phyloP scores from a whole-genome alignment of 2,797 vertebrate genomes.

The Sciurus carolinensis region DNA sequence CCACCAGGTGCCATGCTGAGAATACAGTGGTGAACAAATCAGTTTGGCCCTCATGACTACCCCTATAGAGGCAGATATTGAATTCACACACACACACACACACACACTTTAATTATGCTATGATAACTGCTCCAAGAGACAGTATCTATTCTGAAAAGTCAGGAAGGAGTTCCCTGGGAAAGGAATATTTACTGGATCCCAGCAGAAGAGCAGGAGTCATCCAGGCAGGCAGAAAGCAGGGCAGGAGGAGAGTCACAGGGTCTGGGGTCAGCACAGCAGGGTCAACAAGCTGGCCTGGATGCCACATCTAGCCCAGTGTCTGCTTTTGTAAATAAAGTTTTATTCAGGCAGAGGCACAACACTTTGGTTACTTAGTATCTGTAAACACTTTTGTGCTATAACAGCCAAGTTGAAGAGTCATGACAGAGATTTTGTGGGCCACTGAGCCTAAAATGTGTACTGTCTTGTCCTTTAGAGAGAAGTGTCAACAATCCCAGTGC shows the following conservation, averaged over 20 bases:
- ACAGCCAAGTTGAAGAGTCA: not conserved
- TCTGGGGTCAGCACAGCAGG: not conserved
- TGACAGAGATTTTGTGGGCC: not conserved
- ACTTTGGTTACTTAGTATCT: not conserved
- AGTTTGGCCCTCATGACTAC: not conserved
- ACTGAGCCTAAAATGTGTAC: not conserved
- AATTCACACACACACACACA: not conserved
- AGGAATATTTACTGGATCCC: not conserved
- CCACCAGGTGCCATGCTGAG: not conserved
- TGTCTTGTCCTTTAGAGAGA: not conserved
- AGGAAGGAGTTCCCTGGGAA: too few species aligned
- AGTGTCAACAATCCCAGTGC: not conserved
- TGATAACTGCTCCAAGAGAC: not conserved
- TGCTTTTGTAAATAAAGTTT: slow-evolving; percentile 17
- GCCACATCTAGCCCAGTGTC: too few species aligned
- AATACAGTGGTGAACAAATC: not conserved
- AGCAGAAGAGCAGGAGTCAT: not conserved
- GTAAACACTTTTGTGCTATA: not conserved
- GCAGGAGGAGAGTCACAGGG: fast-evolving
- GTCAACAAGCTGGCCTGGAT: fast-evolving
- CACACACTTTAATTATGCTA: not conserved
- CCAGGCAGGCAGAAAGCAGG: not conserved
- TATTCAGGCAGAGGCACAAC: not conserved
- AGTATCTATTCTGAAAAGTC: not conserved
- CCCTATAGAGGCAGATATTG: fast-evolving